Base-by-base conservation (phyloP, 2,797 vertebrate species). In the Austrolebias charrua region DNA sequence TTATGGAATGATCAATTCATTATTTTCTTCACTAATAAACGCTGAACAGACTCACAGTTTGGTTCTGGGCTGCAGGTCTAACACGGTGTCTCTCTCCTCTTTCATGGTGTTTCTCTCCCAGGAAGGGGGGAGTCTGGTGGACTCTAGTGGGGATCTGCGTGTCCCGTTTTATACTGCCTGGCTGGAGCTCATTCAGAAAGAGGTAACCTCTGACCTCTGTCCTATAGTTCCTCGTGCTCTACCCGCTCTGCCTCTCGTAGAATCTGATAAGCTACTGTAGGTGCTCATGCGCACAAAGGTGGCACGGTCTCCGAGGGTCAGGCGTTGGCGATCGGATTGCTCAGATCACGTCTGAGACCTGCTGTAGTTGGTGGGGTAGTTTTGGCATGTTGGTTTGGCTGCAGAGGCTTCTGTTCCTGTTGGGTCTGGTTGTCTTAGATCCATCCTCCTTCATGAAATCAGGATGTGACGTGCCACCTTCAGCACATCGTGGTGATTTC, bases 141-240 rank as follows among this genome's bases (percentile, higher is more conserved):
- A 93, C 83, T 91, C 92, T 89, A 92, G 84, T 71, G 93, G 92
- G 89, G 90, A 82, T 85, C 84, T 92, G 86, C 87, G 85, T 71
- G 84, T 94, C 86, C 90, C 92, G 56, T 86, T 94, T 86, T 93
- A 89, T 91, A 93, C 90, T 60, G 91, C 91, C 89, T 94, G 93
- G 93, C 90, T 93, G 93, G 92, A 94, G 88, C 92, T 93, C 87
- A 80, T 86, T 87, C 91, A 91, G 83, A 93, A 93, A 89, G 91
- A 94, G 92, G 92, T 94, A 94, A 91, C 80, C 84, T 81, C 75
- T 79, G 81, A 88, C 87, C 86, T 86, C 85, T 90, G 90, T 91
- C 69, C 85, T 89, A n/a, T n/a, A 88, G 85, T 84, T 66, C 73
- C 76, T 82, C 86, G 88, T 88, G 79, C 50, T 73, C 63, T 35